Conservation (phyloP, 2,113 vertebrate genomes). For the Pituophis catenifer region DNA sequence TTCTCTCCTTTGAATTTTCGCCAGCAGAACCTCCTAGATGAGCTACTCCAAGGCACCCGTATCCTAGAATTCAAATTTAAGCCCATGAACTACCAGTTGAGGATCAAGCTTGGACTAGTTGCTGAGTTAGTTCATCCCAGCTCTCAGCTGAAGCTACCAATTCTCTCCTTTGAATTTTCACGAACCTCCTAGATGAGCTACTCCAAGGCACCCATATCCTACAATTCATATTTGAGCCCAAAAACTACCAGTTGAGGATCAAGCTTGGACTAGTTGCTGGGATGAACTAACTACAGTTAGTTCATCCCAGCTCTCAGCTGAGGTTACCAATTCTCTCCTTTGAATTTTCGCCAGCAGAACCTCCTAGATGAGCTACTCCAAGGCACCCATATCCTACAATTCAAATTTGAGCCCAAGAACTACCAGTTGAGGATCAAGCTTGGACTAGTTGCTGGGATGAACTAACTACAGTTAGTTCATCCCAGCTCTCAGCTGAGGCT, state of each 20-base stretch:
- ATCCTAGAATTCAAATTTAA: not conserved
- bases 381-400: not conserved
- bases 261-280: not conserved
- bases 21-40: too few species aligned
- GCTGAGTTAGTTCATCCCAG: not conserved
- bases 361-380: not conserved
- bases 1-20: not conserved
- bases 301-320: not conserved
- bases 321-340: not conserved
- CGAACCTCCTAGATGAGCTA: not conserved
- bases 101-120: too few species aligned
- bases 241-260: not conserved
- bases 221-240: not conserved
- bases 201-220: not conserved
- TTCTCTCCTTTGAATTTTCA: not conserved
- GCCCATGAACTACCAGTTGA: not conserved
- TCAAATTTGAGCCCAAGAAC: not conserved
- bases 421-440: not conserved
- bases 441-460: too few species aligned
- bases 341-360: not conserved
- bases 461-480: not conserved
- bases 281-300: too few species aligned
- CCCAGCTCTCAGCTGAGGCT: not conserved
- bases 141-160: not conserved
- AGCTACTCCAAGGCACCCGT: not conserved